These are phyloP conservation scores for Branchipolynoe longqiensis DNA, from an alignment of 2,888 invertebrate genomes.

Conservation along the genomic window DNA sequence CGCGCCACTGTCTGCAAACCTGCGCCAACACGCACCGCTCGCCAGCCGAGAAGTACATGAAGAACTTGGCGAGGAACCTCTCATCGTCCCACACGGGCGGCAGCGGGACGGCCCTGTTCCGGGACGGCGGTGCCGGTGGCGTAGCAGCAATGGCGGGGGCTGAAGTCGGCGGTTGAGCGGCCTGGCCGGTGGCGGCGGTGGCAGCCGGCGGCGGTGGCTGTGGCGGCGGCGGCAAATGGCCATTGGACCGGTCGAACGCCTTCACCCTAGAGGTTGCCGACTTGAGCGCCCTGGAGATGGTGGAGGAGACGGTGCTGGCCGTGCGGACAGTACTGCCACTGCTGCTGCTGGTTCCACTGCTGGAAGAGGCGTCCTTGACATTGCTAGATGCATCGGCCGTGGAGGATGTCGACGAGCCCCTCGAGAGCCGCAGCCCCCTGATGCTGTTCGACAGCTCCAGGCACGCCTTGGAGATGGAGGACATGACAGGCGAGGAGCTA, in stretches of 20 bases:
- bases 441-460: slow-evolving; percentile 81
- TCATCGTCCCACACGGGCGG: slow-evolving; percentile 87
- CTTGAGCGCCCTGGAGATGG: slow-evolving; percentile 66
- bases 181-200: slow-evolving; percentile 36
- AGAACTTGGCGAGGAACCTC: slow-evolving; percentile 91
- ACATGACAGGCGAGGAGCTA: slow-evolving; percentile 70
- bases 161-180: slow-evolving; percentile 52
- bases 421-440: slow-evolving; percentile 76
- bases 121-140: not conserved
- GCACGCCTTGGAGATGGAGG: slow-evolving; percentile 80
- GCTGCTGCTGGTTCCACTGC: slow-evolving; percentile 58
- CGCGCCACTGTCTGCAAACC: slow-evolving; percentile 93
- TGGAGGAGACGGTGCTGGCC: slow-evolving; percentile 63
- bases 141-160: not conserved
- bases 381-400: no score
- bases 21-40: slow-evolving; percentile 91
- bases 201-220: not conserved
- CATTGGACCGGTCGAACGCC: slow-evolving; percentile 60
- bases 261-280: slow-evolving; percentile 67
- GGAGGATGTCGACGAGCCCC: slow-evolving; percentile 57
- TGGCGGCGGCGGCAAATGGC: slow-evolving; percentile 43
- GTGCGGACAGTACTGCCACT: slow-evolving; percentile 14
- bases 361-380: slow-evolving; percentile 19
- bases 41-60: slow-evolving; percentile 84
- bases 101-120: not conserved